These are phyloP conservation scores for Cyclopterus lumpus DNA, from an alignment of 2,797 vertebrate species.

Conservation along the genomic window DNA sequence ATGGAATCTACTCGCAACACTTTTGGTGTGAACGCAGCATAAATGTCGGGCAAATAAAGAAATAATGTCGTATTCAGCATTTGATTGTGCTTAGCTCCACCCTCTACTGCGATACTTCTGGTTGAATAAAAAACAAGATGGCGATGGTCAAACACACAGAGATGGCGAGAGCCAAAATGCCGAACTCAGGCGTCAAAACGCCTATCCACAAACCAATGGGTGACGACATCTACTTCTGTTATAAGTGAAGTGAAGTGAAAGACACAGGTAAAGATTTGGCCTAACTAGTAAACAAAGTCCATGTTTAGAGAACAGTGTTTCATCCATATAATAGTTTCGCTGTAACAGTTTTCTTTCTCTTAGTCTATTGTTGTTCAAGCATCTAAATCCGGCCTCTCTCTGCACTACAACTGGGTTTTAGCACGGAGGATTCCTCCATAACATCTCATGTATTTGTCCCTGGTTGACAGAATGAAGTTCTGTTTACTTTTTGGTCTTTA, in stretches of 20 bases:
- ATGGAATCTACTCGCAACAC: too few relatives aligned
- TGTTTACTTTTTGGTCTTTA: conserved; percentile 61
- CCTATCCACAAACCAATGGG: neutral
- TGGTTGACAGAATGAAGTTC: conserved; percentile 19
- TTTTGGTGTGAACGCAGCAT: too few relatives aligned
- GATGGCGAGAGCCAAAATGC: neutral
- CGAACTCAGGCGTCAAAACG: neutral
- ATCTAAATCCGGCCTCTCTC: conserved; percentile 24
- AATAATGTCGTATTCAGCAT: too few relatives aligned
- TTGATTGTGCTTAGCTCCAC: too few relatives aligned
- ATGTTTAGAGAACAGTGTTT: conserved; percentile 3
- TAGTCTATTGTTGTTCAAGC: neutral
- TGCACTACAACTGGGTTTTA: conserved; percentile 4
- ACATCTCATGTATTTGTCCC: conserved; percentile 35
- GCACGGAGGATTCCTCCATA: conserved; percentile 14
- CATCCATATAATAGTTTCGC: neutral
- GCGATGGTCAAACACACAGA: too few relatives aligned
- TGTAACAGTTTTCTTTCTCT: neutral
- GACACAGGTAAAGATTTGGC: neutral
- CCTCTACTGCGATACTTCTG: too few relatives aligned
- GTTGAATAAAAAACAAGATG: too few relatives aligned
- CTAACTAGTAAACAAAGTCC: conserved; percentile 2
- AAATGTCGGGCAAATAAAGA: too few relatives aligned
- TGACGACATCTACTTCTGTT: neutral
- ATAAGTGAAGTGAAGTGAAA: neutral